These are phyloP conservation scores for Amphimedon queenslandica DNA, from an alignment of 37 sponge, comb jelly and placozoan genomes.

Conservation along the genomic window DNA sequence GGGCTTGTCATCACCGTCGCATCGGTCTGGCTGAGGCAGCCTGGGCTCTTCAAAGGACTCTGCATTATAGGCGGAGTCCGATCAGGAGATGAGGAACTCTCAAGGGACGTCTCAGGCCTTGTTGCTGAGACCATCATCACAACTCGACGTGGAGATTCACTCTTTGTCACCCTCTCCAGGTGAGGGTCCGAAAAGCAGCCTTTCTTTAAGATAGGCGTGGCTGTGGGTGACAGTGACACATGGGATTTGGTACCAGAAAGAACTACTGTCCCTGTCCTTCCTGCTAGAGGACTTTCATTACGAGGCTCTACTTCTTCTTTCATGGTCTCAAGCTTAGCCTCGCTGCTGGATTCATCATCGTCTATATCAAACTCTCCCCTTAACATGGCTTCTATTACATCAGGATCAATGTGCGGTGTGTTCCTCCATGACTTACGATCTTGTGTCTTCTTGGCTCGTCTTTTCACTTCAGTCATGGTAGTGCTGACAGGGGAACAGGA, in stretches of 20 bases:
- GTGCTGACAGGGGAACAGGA: too few species aligned
- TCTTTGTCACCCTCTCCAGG: background rate
- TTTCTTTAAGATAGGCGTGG: background rate
- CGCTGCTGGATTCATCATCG: background rate
- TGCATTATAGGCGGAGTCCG: background rate
- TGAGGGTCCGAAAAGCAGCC: background rate
- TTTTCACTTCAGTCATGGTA: too few species aligned
- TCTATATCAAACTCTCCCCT: background rate
- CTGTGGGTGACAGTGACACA: background rate
- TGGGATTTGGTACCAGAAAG: background rate
- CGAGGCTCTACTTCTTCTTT: slow-evolving; percentile 2
- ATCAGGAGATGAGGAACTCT: background rate
- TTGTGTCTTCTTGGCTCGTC: too few species aligned
- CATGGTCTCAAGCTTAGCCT: background rate
- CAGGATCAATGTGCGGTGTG: slow-evolving; percentile 6
- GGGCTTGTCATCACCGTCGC: background rate
- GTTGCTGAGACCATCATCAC: too few species aligned
- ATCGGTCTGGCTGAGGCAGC: too few species aligned
- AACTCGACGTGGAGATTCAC: background rate
- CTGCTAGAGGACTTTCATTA: background rate
- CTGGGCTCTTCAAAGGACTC: background rate
- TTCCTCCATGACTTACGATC: background rate
- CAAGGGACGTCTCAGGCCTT: too few species aligned
- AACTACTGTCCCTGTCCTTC: background rate
- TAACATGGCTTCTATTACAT: background rate